phyloP scores from a whole-genome alignment of 2,888 invertebrate genomes.

The Abrostola triplasia region DNA sequence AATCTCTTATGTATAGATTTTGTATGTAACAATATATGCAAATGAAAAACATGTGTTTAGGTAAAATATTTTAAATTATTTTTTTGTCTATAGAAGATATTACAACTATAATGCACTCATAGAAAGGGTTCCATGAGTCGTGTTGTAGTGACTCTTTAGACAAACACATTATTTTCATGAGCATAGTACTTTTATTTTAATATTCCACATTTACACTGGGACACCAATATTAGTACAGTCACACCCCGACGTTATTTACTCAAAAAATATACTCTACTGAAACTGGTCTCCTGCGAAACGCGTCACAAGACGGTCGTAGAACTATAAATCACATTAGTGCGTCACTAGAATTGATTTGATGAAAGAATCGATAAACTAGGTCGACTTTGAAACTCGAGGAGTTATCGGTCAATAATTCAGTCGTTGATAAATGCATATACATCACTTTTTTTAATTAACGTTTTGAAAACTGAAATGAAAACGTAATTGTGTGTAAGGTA shows the following conservation, averaged over 20 bases:
- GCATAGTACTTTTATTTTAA: constrained; percentile 23
- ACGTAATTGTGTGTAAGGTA: no score
- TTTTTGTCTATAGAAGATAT: neutral
- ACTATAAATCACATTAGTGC: constrained; percentile 4
- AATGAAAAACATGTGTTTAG: neutral
- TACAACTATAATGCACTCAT: neutral
- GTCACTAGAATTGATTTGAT: constrained; percentile 1
- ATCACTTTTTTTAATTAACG: no score
- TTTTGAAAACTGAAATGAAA: no score
- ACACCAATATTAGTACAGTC: constrained; percentile 30
- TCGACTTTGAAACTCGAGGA: neutral
- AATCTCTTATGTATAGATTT: no score
- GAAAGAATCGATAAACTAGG: neutral
- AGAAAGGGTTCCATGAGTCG: neutral
- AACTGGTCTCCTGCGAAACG: constrained; percentile 1
- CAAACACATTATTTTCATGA: constrained; percentile 28
- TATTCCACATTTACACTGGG: constrained; percentile 19
- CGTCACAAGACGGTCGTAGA: neutral
- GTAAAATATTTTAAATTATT: neutral
- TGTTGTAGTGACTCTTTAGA: neutral
- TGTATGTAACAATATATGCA: no score
- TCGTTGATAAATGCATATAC: no score
- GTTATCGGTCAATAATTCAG: neutral
- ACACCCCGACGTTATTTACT: constrained; percentile 23
- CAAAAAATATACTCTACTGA: neutral